Conservation (phyloP, 1,140 invertebrate species). For the Drosophila virilis region DNA sequence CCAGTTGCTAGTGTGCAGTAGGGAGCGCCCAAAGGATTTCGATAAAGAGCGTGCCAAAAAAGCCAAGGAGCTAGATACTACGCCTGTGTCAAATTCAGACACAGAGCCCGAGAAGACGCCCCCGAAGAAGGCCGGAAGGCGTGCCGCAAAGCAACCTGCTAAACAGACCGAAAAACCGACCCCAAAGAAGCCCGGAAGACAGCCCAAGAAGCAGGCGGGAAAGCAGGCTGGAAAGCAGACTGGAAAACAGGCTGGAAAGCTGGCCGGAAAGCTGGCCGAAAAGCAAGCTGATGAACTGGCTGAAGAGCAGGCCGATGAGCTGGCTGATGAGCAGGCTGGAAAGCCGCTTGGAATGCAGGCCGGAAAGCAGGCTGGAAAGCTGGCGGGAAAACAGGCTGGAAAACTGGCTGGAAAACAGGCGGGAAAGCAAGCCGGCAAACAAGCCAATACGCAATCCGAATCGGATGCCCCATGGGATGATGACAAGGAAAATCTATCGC, state of each 20-base stretch:
- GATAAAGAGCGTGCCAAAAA: constrained; percentile 94
- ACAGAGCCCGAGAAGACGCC: constrained; percentile 90
- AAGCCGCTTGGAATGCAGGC: constrained; percentile 94
- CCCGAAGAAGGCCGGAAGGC: constrained; percentile 95
- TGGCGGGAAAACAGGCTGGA: background rate
- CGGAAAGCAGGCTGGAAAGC: constrained; percentile 84
- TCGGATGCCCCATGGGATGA: constrained; percentile 87
- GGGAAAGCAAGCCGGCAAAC: background rate
- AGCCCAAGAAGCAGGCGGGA: background rate
- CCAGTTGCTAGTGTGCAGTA: constrained; percentile 94
- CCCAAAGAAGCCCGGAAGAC: background rate
- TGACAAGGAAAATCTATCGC: background rate
- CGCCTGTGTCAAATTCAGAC: constrained; percentile 88
- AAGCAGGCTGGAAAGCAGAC: too few relatives aligned
- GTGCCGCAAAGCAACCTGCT: constrained; percentile 88
- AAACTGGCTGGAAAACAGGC: background rate
- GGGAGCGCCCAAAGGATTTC: constrained; percentile 91
- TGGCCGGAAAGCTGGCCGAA: too few relatives aligned
- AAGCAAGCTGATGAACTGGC: too few relatives aligned
- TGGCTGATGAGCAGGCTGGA: constrained; percentile 75
- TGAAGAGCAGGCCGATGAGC: too few relatives aligned
- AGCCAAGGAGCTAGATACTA: constrained; percentile 89
- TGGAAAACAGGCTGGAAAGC: too few relatives aligned
- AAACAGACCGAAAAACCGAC: background rate
- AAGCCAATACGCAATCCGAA: constrained; percentile 85